A percentile compares a stretch with the other conserved stretches of the same genome.
Conservation (phyloP, 1,140 invertebrate genomes). For the Drosophila sp. region DNA sequence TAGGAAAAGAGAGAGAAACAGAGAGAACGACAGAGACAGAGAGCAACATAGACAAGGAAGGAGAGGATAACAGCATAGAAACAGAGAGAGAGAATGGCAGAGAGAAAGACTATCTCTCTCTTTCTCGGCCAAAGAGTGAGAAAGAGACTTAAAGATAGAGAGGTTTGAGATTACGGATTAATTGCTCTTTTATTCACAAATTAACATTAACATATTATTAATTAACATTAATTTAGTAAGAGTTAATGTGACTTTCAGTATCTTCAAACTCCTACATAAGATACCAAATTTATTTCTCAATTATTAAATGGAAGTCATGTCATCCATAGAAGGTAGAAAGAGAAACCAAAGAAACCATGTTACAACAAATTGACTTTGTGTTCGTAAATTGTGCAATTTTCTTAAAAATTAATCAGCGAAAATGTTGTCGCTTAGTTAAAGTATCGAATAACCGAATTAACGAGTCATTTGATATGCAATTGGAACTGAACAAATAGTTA, state of each 20-base stretch:
- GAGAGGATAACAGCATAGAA: too few species aligned
- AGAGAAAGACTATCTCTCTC: too few species aligned
- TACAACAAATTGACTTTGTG: neutral
- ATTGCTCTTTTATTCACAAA: constrained; percentile 41
- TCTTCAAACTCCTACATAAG: constrained; percentile 36
- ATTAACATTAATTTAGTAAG: constrained; percentile 27
- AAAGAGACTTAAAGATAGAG: neutral
- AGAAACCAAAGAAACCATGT: constrained; percentile 9
- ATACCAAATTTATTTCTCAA: constrained; percentile 75
- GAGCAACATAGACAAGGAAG: too few species aligned
- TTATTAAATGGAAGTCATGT: constrained; percentile 71
- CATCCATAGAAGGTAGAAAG: constrained; percentile 25
- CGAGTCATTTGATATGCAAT: constrained; percentile 27
- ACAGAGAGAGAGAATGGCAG: neutral
- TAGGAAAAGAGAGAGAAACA: too few species aligned
- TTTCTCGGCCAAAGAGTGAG: too few species aligned
- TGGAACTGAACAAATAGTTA: too few species aligned
- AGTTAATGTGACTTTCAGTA: constrained; percentile 13
- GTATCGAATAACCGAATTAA: constrained; percentile 43
- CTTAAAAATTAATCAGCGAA: constrained; percentile 72
- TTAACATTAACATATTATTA: constrained; percentile 71
- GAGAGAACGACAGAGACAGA: neutral
- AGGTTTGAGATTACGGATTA: constrained; percentile 1
- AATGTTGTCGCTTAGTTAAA: constrained; percentile 48
- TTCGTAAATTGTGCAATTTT: constrained; percentile 59